These are phyloP conservation scores for Phoenicopterus ruber DNA, from an alignment of 2,113 vertebrate species.

Conservation along the genomic window DNA sequence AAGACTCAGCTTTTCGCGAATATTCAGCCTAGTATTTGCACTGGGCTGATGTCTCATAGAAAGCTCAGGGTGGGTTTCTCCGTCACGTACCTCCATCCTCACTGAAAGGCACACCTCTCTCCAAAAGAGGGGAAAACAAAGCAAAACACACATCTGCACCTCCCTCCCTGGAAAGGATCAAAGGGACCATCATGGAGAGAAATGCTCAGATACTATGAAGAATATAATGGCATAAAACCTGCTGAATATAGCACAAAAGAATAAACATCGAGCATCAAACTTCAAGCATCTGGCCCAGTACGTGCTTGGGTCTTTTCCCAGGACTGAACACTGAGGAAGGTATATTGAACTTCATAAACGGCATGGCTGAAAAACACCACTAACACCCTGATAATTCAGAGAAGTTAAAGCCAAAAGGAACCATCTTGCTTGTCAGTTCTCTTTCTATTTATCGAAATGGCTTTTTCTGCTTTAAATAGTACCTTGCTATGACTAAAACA, in stretches of 20 bases:
- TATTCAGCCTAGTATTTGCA: neutral
- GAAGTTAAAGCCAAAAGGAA: neutral
- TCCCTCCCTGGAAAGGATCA: neutral
- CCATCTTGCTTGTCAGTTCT: neutral
- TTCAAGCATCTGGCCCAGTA: neutral
- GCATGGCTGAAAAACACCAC: neutral
- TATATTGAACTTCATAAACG: neutral
- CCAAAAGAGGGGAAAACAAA: neutral
- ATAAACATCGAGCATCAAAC: neutral
- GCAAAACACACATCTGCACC: neutral
- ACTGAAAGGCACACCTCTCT: neutral
- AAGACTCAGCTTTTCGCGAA: neutral
- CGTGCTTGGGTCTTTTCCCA: neutral
- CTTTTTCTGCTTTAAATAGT: neutral
- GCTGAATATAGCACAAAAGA: neutral
- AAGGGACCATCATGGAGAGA: neutral
- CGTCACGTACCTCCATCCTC: accelerated
- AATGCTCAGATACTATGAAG: neutral
- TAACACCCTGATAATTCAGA: neutral
- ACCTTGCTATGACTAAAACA: neutral
- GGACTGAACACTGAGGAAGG: neutral
- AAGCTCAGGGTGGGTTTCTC: neutral
- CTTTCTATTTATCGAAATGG: neutral
- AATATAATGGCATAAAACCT: neutral
- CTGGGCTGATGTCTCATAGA: neutral